These are phyloP conservation scores for Speoplatyrhinus poulsoni DNA, from an alignment of 2,113 vertebrate species.

Conservation along the genomic window DNA sequence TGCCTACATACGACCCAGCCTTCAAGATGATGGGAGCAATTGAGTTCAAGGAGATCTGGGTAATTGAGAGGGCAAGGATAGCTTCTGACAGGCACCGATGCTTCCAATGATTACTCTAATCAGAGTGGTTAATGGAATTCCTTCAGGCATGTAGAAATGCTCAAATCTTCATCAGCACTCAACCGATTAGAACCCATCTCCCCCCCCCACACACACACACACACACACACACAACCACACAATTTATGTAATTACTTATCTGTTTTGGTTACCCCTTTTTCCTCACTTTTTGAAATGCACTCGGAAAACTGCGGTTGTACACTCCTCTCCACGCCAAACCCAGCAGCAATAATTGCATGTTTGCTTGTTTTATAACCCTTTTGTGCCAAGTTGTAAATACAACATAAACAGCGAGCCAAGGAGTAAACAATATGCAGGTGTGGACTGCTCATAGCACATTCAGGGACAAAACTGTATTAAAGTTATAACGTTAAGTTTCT, in stretches of 20 bases:
- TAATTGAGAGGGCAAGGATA: slow-evolving; percentile 81
- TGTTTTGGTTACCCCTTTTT: too few species aligned
- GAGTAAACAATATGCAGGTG: too few species aligned
- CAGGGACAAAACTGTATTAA: too few species aligned
- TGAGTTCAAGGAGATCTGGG: slow-evolving; percentile 77
- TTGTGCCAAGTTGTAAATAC: too few species aligned
- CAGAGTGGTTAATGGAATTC: slow-evolving; percentile 78
- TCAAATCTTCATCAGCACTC: slow-evolving; percentile 74
- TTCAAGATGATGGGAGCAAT: slow-evolving; percentile 69
- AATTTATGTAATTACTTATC: not conserved
- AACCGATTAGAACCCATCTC: slow-evolving; percentile 30
- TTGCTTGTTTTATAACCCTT: too few species aligned
- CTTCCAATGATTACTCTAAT: slow-evolving; percentile 80
- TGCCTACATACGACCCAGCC: slow-evolving; percentile 27
- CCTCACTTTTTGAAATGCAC: too few species aligned
- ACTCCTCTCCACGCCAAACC: too few species aligned
- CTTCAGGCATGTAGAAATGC: slow-evolving; percentile 76
- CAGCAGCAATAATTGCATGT: too few species aligned
- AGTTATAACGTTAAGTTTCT: too few species aligned
- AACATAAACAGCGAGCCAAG: too few species aligned
- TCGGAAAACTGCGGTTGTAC: too few species aligned
- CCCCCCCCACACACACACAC: not conserved
- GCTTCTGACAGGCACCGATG: slow-evolving; percentile 79
- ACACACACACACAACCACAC: not conserved
- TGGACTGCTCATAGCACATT: too few species aligned